A percentile compares a stretch with the other conserved stretches of the same genome.
phyloP scores from a whole-genome alignment of 2,888 invertebrate genomes.

The Drosophila flavopinicola region DNA sequence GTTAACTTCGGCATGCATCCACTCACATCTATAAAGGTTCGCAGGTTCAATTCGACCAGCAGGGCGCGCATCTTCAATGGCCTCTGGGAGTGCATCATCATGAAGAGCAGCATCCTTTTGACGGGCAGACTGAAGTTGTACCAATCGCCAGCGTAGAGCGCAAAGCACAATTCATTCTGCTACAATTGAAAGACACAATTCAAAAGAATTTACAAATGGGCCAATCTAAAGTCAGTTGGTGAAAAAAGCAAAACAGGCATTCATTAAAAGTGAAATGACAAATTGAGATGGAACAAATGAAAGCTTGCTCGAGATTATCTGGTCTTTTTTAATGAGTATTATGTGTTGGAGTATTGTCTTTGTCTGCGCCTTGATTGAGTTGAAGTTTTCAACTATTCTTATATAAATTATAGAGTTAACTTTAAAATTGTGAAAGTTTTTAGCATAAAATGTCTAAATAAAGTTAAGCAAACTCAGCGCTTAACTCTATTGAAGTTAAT shows the following conservation, averaged over 20 bases:
- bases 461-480: too few species aligned
- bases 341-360: neutral
- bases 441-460: too few species aligned
- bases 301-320: neutral
- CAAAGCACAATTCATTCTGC: conserved; percentile 67
- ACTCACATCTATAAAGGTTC: conserved; percentile 75
- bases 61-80: conserved; percentile 76
- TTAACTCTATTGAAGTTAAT: too few species aligned
- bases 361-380: neutral
- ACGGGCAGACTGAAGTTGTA: conserved; percentile 66
- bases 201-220: conserved; percentile 5
- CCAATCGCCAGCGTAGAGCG: conserved; percentile 74
- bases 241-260: neutral
- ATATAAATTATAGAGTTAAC: too few species aligned
- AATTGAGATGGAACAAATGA: neutral
- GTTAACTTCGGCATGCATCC: neutral
- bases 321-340: neutral
- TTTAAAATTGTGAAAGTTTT: too few species aligned
- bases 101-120: conserved; percentile 62
- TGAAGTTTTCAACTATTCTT: too few species aligned
- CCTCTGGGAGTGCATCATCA: conserved; percentile 69
- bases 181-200: conserved; percentile 42
- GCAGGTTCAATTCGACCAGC: conserved; percentile 72
- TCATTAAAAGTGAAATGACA: conserved; percentile 15
- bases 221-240: conserved; percentile 4